phyloP scores from a whole-genome alignment of 2,888 invertebrate species.

The Diabrotica balteata region DNA sequence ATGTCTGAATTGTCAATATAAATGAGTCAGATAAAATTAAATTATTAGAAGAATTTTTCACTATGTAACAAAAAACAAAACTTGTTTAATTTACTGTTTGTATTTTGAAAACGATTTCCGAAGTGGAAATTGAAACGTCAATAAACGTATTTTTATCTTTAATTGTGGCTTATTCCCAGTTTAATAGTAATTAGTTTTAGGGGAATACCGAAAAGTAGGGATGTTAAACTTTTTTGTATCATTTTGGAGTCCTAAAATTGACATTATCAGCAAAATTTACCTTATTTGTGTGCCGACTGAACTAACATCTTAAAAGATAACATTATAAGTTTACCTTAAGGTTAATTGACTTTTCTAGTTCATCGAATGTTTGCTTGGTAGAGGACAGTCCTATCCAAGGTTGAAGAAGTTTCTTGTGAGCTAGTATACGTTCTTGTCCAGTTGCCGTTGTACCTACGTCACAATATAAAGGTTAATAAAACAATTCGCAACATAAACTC shows the following conservation, averaged over 20 bases:
- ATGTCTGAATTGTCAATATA: too few relatives aligned
- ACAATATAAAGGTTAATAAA: neutral
- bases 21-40: too few relatives aligned
- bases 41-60: too few relatives aligned
- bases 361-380: conserved; percentile 23
- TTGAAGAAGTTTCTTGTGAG: conserved; percentile 64
- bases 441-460: conserved; percentile 43
- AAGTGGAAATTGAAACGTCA: too few relatives aligned
- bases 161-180: too few relatives aligned
- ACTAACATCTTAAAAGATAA: neutral
- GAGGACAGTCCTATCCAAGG: conserved; percentile 60
- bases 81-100: too few relatives aligned
- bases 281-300: neutral
- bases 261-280: too few relatives aligned
- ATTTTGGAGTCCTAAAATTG: neutral
- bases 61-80: too few relatives aligned
- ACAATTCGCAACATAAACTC: too few relatives aligned
- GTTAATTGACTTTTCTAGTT: conserved; percentile 24
- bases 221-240: neutral
- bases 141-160: too few relatives aligned
- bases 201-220: neutral
- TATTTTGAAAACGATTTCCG: too few relatives aligned
- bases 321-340: conserved; percentile 23
- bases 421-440: conserved; percentile 60
- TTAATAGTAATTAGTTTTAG: too few relatives aligned